Evolutionary conservation across 2,797 vertebrate species (phyloP), one percentile per base, ranked within the genome.

Genomic region (Sebastes trivittatus): DNA sequence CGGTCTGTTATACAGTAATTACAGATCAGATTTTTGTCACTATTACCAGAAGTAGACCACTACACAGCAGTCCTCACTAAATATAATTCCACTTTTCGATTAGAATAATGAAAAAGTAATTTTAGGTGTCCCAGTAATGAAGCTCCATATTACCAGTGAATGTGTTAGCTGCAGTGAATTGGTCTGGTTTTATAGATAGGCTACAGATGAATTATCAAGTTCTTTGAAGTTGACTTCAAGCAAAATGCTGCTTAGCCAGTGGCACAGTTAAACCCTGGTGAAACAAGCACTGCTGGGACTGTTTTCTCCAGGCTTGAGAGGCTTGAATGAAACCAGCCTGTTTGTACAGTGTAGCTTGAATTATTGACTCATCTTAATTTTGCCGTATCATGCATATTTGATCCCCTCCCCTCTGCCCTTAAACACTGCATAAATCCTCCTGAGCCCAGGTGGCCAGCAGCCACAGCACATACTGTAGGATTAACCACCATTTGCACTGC

Each of bases 371-470:
- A 65, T 89, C 82, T 87, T 92, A 85, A 90, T 80, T 89, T 81
- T 89, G 56, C 77, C n/a, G 36, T 83, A 87, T 93, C 86, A 81
- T 86, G 84, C 85, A 85, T 84, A 90, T 92, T 85, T 92, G 84
- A 92, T 92, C 81, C 84, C 72, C 30, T 84, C 73, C 72, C 54
- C 84, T 89, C 72, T 81, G 77, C 81, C 89, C 81, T 88, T 64
- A 11, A 56, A 73, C 58, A 30, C 78, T 22, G 64, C 42, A 58
- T 72, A 83, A 90, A 88, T 81, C 83, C 78, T 81, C 82, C 75
- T 55, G 82, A 89, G 82, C 78, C 67, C 88, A 85, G 89, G 92
- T 93, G 90, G 87, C 88, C 84, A 71, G 87, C 87, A 88, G 90
- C 84, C 76, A 85, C 77, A 56, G 86, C 64, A 86, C 75, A 77